Conservation (phyloP, 2,797 vertebrate species). For the Morus bassanus region DNA sequence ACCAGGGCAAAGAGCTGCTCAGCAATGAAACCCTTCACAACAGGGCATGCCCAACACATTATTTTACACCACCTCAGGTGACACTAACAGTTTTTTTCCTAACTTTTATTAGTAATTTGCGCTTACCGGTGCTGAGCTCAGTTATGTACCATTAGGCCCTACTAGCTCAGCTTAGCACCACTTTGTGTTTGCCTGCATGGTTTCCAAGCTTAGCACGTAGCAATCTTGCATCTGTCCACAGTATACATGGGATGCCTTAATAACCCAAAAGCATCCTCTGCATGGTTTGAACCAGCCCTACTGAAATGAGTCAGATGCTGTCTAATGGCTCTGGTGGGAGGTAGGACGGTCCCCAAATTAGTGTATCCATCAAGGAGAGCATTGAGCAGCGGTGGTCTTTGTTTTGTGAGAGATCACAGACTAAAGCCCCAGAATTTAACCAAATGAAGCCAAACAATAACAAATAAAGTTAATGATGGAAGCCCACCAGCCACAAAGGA, state of each 20-base stretch:
- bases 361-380: not conserved
- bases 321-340: not conserved
- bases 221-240: not conserved
- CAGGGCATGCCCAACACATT: not conserved
- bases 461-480: not conserved
- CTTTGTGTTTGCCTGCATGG: not conserved
- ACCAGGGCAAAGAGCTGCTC: not conserved
- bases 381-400: not conserved
- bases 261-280: not conserved
- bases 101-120: not conserved
- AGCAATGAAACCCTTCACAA: not conserved
- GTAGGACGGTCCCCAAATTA: not conserved
- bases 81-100: not conserved
- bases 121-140: not conserved
- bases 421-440: not conserved
- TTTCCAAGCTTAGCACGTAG: not conserved
- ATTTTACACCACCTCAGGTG: not conserved
- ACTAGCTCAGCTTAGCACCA: not conserved
- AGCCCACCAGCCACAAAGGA: not conserved
- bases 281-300: no score
- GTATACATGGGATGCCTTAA: rapidly evolving
- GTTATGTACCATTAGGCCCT: not conserved
- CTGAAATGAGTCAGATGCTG: not conserved
- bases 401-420: not conserved
- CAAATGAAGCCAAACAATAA: not conserved